Percentiles rank a stretch among this genome's conserved stretches.
These are phyloP conservation scores for Spisula solida DNA, from an alignment of 2,888 invertebrate species.

Conservation along the genomic window DNA sequence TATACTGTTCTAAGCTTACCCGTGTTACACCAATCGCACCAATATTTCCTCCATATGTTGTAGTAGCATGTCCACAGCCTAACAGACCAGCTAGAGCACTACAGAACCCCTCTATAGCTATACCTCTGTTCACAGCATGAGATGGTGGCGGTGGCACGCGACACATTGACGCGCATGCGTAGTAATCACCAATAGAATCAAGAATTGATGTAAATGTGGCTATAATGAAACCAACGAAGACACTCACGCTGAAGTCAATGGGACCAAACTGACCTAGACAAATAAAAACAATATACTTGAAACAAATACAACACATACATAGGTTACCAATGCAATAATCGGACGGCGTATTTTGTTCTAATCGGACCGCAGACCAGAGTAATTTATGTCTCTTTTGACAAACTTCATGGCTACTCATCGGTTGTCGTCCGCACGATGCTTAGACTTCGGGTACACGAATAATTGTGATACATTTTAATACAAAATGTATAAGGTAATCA, in stretches of 20 bases:
- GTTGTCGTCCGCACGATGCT: too few relatives aligned
- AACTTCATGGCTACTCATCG: too few relatives aligned
- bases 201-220: slow-evolving; percentile 79
- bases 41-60: slow-evolving; percentile 96
- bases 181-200: slow-evolving; percentile 93
- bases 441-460: too few relatives aligned
- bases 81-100: slow-evolving; percentile 94
- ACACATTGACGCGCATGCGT: slow-evolving; percentile 91
- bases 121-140: slow-evolving; percentile 93
- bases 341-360: too few relatives aligned
- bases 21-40: slow-evolving; percentile 93
- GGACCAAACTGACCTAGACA: slow-evolving; percentile 78
- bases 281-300: background rate
- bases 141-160: slow-evolving; percentile 94
- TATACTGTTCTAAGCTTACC: too few relatives aligned
- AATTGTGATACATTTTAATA: too few relatives aligned
- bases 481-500: too few relatives aligned
- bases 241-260: slow-evolving; percentile 69
- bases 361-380: too few relatives aligned
- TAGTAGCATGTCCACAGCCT: slow-evolving; percentile 95
- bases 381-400: too few relatives aligned
- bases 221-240: slow-evolving; percentile 75
- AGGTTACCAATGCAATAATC: too few relatives aligned
- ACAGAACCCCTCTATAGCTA: slow-evolving; percentile 93
- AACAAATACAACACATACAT: too few relatives aligned